Percentiles rank a stretch among this genome's conserved stretches.
phyloP scores from a whole-genome alignment of 2,888 invertebrate genomes.

The Odontothrips loti region DNA sequence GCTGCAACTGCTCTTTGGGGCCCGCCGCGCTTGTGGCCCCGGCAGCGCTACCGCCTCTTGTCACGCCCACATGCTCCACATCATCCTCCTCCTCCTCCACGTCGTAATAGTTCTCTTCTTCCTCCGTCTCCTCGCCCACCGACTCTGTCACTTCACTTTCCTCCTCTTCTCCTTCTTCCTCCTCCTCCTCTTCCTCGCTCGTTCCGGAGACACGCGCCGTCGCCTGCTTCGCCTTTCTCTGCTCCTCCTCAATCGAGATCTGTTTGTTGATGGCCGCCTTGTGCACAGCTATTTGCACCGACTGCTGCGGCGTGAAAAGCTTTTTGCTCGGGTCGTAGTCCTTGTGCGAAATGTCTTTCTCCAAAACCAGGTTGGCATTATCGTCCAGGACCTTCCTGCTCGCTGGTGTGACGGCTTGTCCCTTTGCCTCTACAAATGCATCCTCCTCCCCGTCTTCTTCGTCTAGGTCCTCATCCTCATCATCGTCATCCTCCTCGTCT shows the following conservation, averaged over 20 bases:
- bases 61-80: neutral
- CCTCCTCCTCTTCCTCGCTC: slow-evolving; percentile 31
- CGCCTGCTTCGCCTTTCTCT: slow-evolving; percentile 34
- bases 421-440: neutral
- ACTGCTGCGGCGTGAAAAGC: slow-evolving; percentile 46
- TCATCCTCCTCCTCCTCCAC: slow-evolving; percentile 34
- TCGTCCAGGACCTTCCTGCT: neutral
- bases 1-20: neutral
- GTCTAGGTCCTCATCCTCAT: neutral
- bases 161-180: too few species aligned
- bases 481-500: neutral
- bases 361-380: slow-evolving; percentile 7
- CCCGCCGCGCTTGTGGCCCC: too few species aligned
- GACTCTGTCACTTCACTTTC: slow-evolving; percentile 38
- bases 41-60: too few species aligned
- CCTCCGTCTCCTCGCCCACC: slow-evolving; percentile 40
- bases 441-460: neutral
- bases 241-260: slow-evolving; percentile 45
- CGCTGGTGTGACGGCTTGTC: too few species aligned
- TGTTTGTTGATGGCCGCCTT: slow-evolving; percentile 48
- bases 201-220: slow-evolving; percentile 33
- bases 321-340: slow-evolving; percentile 45
- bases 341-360: neutral
- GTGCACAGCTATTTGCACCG: slow-evolving; percentile 46
- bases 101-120: slow-evolving; percentile 29